Evolutionary conservation across 2,797 vertebrate species (phyloP), one percentile per base, ranked within the genome.

Genomic region (Amazonetta brasiliensis): DNA sequence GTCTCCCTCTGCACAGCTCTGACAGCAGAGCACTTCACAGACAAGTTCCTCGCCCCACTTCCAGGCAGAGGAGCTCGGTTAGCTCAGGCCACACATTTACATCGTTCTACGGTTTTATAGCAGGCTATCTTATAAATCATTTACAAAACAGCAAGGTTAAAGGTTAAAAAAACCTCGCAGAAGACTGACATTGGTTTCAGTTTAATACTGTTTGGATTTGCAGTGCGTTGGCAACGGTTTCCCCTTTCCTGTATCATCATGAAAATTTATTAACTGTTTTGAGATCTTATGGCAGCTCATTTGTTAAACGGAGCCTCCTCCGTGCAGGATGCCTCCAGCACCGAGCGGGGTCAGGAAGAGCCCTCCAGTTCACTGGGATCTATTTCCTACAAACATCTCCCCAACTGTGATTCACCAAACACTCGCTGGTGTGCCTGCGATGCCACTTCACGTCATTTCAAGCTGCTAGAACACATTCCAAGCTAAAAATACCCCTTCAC

Each of bases 401-500:
- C 63, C 50, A 8, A 64, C 39, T 37, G 55, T 63, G 87, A 90
- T 48, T 84, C 71, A 63, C 59, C 67, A 73, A 41, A 43, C 59
- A 17, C 79, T 59, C 59, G 21, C 28, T 60, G 43, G 7, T 52
- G 37, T 1, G 74, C 72, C 63, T 17, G 22, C 4, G 21, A 74
- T 43, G 39, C 67, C 69, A 62, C 31, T 67, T 90, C 39, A 46
- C 52, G 39, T 37, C 50, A 37, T 35, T 89, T 67, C 41, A 81
- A 81, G 76, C 87, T 90, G 68, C 76, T 17, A 71, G 39, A 90
- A 94, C 35, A n/a, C 31, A 54, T 56, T 44, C 26, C 56, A 71
- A 86, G 67, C 43, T 82, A 94, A 91, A 95, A 95, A 87, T 43
- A 79, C 1, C 60, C 14, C 39, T 59, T 72, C 33, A 44, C 14